A percentile compares a stretch with the other conserved stretches of the same genome.
Evolutionary conservation across 2,888 invertebrate species (phyloP).

Genomic region (Chymomyza procnemis): DNA sequence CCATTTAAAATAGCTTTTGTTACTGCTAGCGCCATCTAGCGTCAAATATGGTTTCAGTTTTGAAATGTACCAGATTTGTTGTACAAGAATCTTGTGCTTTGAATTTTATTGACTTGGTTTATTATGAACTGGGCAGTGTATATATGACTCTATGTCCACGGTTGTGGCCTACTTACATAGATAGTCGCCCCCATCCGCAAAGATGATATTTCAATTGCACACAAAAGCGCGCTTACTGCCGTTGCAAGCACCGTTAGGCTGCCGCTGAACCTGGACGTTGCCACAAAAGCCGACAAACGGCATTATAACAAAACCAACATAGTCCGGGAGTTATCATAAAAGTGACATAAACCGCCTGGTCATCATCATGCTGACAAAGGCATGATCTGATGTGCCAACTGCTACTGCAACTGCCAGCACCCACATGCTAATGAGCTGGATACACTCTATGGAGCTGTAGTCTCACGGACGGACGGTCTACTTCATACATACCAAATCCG

Average conservation of each 20-base stretch:
- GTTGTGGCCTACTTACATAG: background rate
- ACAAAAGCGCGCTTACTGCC: conserved; percentile 3
- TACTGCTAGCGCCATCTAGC: too few species aligned
- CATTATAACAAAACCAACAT: background rate
- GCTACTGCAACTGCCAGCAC: conserved; percentile 26
- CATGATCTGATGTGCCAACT: background rate
- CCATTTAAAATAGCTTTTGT: too few species aligned
- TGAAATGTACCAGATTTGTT: too few species aligned
- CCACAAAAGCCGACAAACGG: background rate
- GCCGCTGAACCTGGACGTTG: conserved; percentile 23
- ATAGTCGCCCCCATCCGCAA: background rate
- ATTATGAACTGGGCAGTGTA: background rate
- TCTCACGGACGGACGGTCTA: too few species aligned
- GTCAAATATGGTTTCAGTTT: too few species aligned
- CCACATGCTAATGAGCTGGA: conserved; percentile 59
- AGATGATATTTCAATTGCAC: conserved; percentile 53
- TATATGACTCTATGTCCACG: background rate
- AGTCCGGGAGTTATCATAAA: conserved; percentile 36
- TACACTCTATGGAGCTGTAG: background rate
- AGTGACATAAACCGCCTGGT: conserved; percentile 40
- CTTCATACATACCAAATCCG: conserved; percentile 52
- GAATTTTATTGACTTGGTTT: background rate
- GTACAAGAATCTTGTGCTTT: too few species aligned
- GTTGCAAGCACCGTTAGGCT: conserved; percentile 51
- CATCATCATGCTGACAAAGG: conserved; percentile 33